A percentile compares a stretch with the other conserved stretches of the same genome.
phyloP scores from a whole-genome alignment of 2,797 vertebrate species.

The Macropodus opercularis region DNA sequence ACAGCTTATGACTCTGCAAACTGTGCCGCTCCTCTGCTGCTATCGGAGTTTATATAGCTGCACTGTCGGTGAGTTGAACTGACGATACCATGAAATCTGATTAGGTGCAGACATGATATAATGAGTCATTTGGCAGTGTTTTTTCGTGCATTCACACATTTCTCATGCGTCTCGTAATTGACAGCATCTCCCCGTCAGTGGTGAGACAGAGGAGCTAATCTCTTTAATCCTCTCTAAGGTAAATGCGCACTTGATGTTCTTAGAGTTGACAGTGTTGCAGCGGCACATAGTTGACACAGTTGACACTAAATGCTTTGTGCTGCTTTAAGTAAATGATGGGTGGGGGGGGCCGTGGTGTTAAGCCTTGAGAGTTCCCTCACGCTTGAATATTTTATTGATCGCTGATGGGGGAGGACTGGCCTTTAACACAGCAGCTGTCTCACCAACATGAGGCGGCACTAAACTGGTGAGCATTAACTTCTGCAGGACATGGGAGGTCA shows the following conservation, averaged over 20 bases:
- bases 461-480: conserved; percentile 41
- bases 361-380: conserved; percentile 8
- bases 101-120: neutral
- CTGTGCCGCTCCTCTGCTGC: neutral
- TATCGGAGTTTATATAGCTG: conserved; percentile 5
- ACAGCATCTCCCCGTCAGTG: neutral
- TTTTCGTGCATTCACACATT: neutral
- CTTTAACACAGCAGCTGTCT: conserved; percentile 52
- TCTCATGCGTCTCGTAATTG: neutral
- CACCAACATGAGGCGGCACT: conserved; percentile 15
- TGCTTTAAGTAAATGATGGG: neutral
- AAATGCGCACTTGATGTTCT: neutral
- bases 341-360: neutral
- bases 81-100: conserved; percentile 18
- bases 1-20: conserved; percentile 8
- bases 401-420: conserved; percentile 21
- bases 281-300: conserved; percentile 14
- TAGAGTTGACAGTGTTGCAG: neutral
- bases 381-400: conserved; percentile 56
- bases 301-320: neutral
- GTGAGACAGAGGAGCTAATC: conserved; percentile 3
- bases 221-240: neutral
- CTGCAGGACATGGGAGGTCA: conserved; percentile 36
- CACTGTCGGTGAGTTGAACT: neutral
- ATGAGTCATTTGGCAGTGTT: conserved; percentile 4